These are phyloP conservation scores for Amphibalanus amphitrite DNA, from an alignment of 1,140 invertebrate species.

Conservation along the genomic window DNA sequence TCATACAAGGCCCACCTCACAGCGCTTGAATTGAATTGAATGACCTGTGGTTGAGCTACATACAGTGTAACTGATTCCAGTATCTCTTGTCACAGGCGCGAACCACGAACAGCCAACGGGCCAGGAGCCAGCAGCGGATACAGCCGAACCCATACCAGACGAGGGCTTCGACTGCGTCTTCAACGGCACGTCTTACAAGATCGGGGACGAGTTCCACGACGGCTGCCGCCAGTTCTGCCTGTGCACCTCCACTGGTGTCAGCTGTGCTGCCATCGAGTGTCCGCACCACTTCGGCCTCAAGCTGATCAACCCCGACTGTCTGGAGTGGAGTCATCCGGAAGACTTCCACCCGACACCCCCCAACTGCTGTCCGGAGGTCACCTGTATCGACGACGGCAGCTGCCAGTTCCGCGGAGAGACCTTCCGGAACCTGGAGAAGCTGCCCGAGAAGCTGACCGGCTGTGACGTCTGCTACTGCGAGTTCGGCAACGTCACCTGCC, in stretches of 20 bases:
- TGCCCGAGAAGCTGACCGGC: constrained; percentile 47
- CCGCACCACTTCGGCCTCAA: constrained; percentile 64
- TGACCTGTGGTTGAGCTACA: too few species aligned
- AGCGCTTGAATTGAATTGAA: too few species aligned
- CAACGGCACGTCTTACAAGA: too few species aligned
- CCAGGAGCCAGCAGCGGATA: too few species aligned
- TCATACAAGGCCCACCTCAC: too few species aligned
- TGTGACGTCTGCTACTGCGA: constrained; percentile 75
- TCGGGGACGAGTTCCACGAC: constrained; percentile 42
- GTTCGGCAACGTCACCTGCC: constrained; percentile 64
- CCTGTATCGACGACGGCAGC: not conserved
- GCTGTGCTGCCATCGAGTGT: constrained; percentile 57
- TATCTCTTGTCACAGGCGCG: too few species aligned
- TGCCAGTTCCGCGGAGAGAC: not conserved
- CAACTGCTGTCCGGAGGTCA: not conserved
- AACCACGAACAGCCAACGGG: too few species aligned
- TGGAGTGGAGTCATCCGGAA: constrained; percentile 48
- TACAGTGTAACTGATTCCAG: too few species aligned
- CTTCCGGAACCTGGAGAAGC: constrained; percentile 40
- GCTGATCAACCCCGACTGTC: constrained; percentile 57
- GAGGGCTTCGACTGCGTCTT: too few species aligned
- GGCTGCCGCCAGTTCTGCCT: constrained; percentile 51
- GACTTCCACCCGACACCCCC: constrained; percentile 42
- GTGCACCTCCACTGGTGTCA: constrained; percentile 36
- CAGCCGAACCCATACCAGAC: too few species aligned